These are phyloP conservation scores for Paelopatides confundens DNA, from an alignment of 53 echinoderm and acorn worm genomes.

Conservation along the genomic window DNA sequence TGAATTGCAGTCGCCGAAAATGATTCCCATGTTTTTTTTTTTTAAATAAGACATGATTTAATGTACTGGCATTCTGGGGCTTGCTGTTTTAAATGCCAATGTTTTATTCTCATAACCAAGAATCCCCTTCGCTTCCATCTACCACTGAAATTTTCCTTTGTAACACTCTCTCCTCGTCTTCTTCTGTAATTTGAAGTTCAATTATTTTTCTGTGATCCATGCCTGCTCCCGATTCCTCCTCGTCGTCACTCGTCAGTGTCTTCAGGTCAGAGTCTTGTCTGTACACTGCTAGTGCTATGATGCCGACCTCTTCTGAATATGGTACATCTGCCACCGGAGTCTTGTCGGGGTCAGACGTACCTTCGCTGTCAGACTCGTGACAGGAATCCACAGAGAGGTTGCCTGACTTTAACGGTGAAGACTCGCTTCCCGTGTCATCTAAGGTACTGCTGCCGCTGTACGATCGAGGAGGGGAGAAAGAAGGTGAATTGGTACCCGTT, in stretches of 20 bases:
- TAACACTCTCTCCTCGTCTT: neutral
- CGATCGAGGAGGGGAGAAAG: conserved; percentile 93
- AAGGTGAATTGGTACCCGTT: conserved; percentile 87
- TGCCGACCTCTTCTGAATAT: neutral
- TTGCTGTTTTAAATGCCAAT: too few species aligned
- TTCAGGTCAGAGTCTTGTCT: conserved; percentile 2
- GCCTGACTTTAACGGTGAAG: conserved; percentile 73
- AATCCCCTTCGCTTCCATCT: conserved; percentile 42
- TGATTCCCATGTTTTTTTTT: neutral
- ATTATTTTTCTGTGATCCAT: neutral
- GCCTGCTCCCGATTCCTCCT: neutral
- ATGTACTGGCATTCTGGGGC: too few species aligned
- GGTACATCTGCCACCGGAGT: conserved; percentile 11
- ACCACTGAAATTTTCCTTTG: conserved; percentile 8
- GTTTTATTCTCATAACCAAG: conserved; percentile 40
- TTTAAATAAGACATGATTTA: too few species aligned
- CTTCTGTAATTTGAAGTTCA: conserved; percentile 20
- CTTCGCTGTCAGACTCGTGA: conserved; percentile 43
- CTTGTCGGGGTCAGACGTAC: conserved; percentile 2
- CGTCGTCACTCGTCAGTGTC: conserved; percentile 14
- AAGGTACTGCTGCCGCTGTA: conserved; percentile 97
- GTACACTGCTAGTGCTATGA: neutral
- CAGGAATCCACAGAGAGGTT: conserved; percentile 62
- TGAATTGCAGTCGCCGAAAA: neutral
- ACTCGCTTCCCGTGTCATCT: conserved; percentile 89